These are phyloP conservation scores for Thalpophila matura DNA, from an alignment of 2,888 invertebrate genomes.

Conservation along the genomic window DNA sequence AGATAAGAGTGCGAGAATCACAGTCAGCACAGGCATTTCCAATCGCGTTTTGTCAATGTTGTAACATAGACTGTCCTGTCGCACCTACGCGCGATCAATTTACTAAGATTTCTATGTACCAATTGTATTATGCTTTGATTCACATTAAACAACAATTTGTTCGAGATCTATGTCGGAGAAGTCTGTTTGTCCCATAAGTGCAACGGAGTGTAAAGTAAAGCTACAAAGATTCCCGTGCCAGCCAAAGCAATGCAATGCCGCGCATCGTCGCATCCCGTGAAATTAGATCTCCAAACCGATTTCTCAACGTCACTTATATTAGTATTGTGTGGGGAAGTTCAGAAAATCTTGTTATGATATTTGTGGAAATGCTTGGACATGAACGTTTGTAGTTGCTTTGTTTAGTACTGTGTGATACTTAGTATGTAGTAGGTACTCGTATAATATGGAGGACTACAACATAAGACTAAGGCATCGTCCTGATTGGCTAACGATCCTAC, in stretches of 20 bases:
- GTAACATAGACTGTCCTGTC: too few relatives aligned
- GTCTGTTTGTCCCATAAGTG: slow-evolving; percentile 18
- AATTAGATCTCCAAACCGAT: slow-evolving; percentile 57
- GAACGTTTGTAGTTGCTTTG: slow-evolving; percentile 11
- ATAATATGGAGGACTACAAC: too few relatives aligned
- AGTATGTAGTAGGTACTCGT: too few relatives aligned
- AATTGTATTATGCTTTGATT: not conserved
- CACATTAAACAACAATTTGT: not conserved
- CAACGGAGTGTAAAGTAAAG: slow-evolving; percentile 27
- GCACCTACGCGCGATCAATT: too few relatives aligned
- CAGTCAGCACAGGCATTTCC: too few relatives aligned
- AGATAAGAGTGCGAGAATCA: too few relatives aligned
- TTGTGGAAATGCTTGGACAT: slow-evolving; percentile 18
- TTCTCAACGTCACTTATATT: slow-evolving; percentile 47
- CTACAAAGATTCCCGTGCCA: slow-evolving; percentile 23
- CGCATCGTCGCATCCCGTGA: slow-evolving; percentile 42
- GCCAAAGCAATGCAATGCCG: slow-evolving; percentile 54
- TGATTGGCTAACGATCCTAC: too few relatives aligned
- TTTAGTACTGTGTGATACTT: not conserved
- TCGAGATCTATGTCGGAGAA: slow-evolving; percentile 7
- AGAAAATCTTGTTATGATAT: slow-evolving; percentile 45
- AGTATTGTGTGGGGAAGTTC: slow-evolving; percentile 42
- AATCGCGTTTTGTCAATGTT: too few relatives aligned
- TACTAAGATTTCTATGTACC: too few relatives aligned
- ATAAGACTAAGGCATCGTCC: too few relatives aligned